phyloP scores from a whole-genome alignment of 2,797 vertebrate genomes.

The Todus mexicanus region DNA sequence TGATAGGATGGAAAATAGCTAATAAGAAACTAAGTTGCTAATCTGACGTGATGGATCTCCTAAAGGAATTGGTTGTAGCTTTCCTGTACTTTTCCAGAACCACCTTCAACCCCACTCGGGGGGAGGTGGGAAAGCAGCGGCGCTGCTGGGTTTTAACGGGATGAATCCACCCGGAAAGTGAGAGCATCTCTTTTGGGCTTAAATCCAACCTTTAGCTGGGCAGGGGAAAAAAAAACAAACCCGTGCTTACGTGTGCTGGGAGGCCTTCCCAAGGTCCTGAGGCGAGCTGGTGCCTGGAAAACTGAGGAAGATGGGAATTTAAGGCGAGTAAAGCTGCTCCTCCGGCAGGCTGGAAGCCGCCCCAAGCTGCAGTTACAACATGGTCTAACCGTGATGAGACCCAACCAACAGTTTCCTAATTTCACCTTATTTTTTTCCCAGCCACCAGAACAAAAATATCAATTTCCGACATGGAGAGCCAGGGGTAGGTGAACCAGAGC shows the following conservation, averaged over 20 bases:
- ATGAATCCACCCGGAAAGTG: not conserved
- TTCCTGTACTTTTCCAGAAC: slow-evolving; percentile 62
- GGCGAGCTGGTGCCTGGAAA: not conserved
- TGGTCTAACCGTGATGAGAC: not conserved
- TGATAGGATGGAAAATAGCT: slow-evolving; percentile 72
- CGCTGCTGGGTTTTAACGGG: not conserved
- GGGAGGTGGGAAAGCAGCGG: not conserved
- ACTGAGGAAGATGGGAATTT: not conserved
- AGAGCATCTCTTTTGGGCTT: not conserved
- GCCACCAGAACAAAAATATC: slow-evolving; percentile 55
- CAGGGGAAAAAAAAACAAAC: not conserved
- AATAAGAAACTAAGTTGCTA: slow-evolving; percentile 70
- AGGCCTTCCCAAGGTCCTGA: not conserved
- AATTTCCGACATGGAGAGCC: slow-evolving; percentile 68
- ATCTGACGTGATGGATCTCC: slow-evolving; percentile 69
- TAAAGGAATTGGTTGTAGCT: slow-evolving; percentile 43
- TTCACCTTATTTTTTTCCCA: not conserved
- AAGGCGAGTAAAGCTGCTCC: not conserved
- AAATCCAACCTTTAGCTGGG: not conserved
- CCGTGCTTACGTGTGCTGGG: fast-evolving
- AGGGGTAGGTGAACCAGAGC: slow-evolving; percentile 75
- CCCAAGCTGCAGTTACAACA: fast-evolving
- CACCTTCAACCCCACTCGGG: not conserved
- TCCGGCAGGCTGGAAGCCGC: fast-evolving
- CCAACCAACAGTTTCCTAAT: slow-evolving; percentile 32